Evolutionary conservation across 1,140 invertebrate species (phyloP).

Genomic region (Elysia chlorotica): DNA sequence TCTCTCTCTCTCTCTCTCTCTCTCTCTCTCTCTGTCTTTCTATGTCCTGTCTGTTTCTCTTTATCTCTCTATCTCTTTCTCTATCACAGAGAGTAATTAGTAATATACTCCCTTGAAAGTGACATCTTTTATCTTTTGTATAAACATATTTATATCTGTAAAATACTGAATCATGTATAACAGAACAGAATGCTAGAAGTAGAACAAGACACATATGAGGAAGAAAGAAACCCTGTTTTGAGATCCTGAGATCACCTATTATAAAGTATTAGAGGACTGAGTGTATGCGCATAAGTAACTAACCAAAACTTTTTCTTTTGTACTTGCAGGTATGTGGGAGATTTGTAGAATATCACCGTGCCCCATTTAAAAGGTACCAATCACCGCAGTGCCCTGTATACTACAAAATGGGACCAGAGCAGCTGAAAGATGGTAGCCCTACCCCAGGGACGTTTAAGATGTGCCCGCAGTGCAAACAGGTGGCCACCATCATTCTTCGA

Average conservation of each 20-base stretch:
- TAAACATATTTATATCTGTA: background rate
- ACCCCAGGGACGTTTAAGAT: background rate
- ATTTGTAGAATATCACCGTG: background rate
- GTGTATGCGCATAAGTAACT: no score
- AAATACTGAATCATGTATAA: background rate
- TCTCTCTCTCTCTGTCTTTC: no score
- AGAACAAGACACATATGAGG: background rate
- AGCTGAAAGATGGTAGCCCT: background rate
- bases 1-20: no score
- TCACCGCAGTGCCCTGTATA: conserved; percentile 8
- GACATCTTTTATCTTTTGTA: no score
- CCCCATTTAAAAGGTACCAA: conserved; percentile 18
- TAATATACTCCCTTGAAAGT: no score
- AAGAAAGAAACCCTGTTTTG: background rate
- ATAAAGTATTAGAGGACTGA: background rate
- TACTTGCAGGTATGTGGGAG: conserved; percentile 5
- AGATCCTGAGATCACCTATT: background rate
- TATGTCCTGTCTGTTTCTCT: no score
- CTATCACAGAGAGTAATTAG: no score
- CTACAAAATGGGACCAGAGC: background rate
- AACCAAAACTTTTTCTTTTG: no score
- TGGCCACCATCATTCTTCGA: background rate
- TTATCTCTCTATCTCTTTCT: no score
- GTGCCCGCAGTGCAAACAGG: conserved; percentile 8
- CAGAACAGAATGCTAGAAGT: background rate